Base-by-base conservation (phyloP, 1,140 invertebrate species). In the Eueides isabella region DNA sequence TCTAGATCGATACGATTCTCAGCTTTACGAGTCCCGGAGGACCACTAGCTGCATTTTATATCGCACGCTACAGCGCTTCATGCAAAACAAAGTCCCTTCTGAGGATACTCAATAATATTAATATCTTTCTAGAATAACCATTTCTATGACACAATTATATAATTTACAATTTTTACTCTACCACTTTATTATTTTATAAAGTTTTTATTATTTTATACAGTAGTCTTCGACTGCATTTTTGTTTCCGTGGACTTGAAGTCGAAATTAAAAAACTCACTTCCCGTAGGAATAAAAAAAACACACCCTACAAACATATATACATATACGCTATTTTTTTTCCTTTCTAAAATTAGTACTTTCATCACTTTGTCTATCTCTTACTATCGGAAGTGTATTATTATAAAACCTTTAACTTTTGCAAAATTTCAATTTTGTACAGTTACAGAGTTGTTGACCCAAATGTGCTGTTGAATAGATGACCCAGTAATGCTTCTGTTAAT, bases 21-120 rank as follows among this genome's bases (percentile, higher is more conserved):
- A 19, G 64, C 16, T 41, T 66, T 61, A 72, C 71, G 71, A 72
- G 64, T 48, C 71, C 71, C 71, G 26, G 38, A 72, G 71, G 71
- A 44, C 38, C 62, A 72, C 38, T 72, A 67, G 71, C 31, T 66
- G 48, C 71, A 61, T 72, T 72, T 72, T 72, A 72, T 72, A 72
- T 61, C 48, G 19, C 41, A 44, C 48, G 48, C 48, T 72, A 48
- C 66, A 61, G 48, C 64, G 38, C 44, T 66, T 61, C 30, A 72
- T 72, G 44, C 71, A 67, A 72, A 72, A 67, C 64, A 26, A 67
- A 67, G 48, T 38, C 64, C 55, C 71, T 72, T 67, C 67, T n/a
- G 71, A 72, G 71, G 33, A 62, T 48, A 28, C 71, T 72, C 44
- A 41, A 72, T 61, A 65, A 67, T 55, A 67, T 67, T 67, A 64